phyloP scores from a whole-genome alignment of 2,797 vertebrate species.

The Sebastes alutus region DNA sequence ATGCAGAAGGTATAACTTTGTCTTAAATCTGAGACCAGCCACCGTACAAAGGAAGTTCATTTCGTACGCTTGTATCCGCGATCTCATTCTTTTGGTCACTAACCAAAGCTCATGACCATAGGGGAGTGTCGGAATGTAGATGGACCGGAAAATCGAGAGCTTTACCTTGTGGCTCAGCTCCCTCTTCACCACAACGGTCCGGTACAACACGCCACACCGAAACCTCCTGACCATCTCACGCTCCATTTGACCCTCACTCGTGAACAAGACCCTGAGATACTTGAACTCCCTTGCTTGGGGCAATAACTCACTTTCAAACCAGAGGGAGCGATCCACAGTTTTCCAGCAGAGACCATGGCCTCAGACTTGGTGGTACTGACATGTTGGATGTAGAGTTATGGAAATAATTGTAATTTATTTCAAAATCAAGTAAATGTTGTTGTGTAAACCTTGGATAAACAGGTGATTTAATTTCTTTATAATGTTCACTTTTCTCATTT shows the following conservation, averaged over 20 bases:
- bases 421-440: not conserved
- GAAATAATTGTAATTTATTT: not conserved
- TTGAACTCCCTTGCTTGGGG: not conserved
- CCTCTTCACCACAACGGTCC: not conserved
- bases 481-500: not conserved
- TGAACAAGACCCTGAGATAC: not conserved
- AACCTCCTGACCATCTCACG: not conserved
- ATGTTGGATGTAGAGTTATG: not conserved
- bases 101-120: not conserved
- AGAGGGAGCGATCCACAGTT: not conserved
- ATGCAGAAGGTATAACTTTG: not conserved
- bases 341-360: not conserved
- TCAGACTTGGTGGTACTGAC: not conserved
- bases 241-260: not conserved
- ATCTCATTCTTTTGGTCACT: not conserved
- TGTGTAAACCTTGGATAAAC: not conserved
- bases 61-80: not conserved
- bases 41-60: not conserved
- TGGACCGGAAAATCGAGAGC: not conserved
- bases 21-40: not conserved
- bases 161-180: not conserved
- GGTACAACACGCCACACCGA: not conserved
- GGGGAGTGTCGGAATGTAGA: fast-evolving
- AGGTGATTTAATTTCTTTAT: not conserved
- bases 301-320: not conserved